phyloP scores from a whole-genome alignment of 2,797 vertebrate genomes.

The Enteromius argenteus region DNA sequence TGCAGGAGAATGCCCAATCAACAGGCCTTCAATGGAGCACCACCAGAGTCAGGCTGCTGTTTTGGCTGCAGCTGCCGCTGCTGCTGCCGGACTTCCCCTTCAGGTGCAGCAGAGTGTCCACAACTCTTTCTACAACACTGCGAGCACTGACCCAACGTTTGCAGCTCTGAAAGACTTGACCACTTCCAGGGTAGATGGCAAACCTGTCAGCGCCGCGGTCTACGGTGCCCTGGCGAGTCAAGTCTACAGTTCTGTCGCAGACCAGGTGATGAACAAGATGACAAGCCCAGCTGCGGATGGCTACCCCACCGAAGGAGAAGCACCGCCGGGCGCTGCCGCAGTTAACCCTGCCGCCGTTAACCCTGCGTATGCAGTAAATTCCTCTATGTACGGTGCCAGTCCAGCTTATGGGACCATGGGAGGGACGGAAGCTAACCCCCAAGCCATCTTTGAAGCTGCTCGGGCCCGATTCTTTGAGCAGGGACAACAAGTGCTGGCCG shows the following conservation, averaged over 20 bases:
- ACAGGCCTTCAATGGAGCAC: slow-evolving; percentile 77
- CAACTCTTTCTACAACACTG: slow-evolving; percentile 84
- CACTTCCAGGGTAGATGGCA: slow-evolving; percentile 75
- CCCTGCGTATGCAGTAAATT: slow-evolving; percentile 58
- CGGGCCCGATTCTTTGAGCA: slow-evolving; percentile 85
- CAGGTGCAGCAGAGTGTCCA: slow-evolving; percentile 85
- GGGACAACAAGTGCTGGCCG: slow-evolving; percentile 83
- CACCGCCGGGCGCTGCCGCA: slow-evolving; percentile 21
- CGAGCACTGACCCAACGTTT: slow-evolving; percentile 80
- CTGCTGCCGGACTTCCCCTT: slow-evolving; percentile 81
- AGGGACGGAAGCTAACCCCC: slow-evolving; percentile 68
- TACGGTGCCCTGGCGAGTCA: slow-evolving; percentile 83
- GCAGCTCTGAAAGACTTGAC: slow-evolving; percentile 82
- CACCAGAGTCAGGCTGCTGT: slow-evolving; percentile 84
- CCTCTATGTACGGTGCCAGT: slow-evolving; percentile 51
- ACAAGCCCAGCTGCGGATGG: slow-evolving; percentile 37
- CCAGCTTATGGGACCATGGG: slow-evolving; percentile 60
- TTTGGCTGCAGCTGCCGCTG: slow-evolving; percentile 80
- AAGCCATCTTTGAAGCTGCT: slow-evolving; percentile 79
- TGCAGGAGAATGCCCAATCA: slow-evolving; percentile 66
- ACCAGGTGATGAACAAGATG: slow-evolving; percentile 75
- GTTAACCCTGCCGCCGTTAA: slow-evolving; percentile 1
- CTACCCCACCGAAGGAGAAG: slow-evolving; percentile 53
- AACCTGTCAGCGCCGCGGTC: slow-evolving; percentile 71
- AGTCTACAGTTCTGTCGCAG: slow-evolving; percentile 79